A percentile compares a stretch with the other conserved stretches of the same genome.
Evolutionary conservation across 2,888 invertebrate species (phyloP).

Genomic region (Palloptera scutellata): DNA sequence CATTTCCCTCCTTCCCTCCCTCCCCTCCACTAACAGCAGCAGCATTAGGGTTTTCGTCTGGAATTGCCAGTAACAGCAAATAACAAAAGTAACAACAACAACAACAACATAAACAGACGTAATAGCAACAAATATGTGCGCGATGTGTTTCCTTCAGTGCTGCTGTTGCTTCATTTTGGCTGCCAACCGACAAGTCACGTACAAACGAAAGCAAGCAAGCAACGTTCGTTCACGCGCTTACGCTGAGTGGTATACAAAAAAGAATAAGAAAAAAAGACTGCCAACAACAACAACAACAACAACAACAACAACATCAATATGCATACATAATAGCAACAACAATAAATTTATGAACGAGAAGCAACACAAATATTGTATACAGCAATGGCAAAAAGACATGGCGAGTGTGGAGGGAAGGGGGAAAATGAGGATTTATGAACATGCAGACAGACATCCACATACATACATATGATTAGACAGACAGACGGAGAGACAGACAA

Average conservation of each 20-base stretch:
- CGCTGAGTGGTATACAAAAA: too few species aligned
- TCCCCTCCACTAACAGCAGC: not conserved
- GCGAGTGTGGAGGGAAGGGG: too few species aligned
- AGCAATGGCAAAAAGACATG: too few species aligned
- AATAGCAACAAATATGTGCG: not conserved
- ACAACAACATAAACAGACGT: not conserved
- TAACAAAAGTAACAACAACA: not conserved
- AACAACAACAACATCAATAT: too few species aligned
- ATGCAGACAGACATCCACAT: not conserved
- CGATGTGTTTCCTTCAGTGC: not conserved
- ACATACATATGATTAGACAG: not conserved
- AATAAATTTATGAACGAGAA: too few species aligned
- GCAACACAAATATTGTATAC: too few species aligned
- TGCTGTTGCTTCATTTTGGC: slow-evolving; percentile 23
- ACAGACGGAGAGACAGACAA: not conserved
- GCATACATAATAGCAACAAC: too few species aligned
- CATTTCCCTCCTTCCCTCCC: slow-evolving; percentile 22
- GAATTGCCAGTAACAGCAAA: slow-evolving; percentile 8
- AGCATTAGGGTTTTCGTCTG: slow-evolving; percentile 13
- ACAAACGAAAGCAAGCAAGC: slow-evolving; percentile 19
- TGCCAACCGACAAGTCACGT: slow-evolving; percentile 29
- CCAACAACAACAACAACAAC: slow-evolving; percentile 10
- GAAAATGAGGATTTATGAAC: not conserved
- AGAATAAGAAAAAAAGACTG: slow-evolving; percentile 10
- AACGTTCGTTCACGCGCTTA: not conserved